phyloP scores from a whole-genome alignment of 2,888 invertebrate species.

The Spilarctia lutea region DNA sequence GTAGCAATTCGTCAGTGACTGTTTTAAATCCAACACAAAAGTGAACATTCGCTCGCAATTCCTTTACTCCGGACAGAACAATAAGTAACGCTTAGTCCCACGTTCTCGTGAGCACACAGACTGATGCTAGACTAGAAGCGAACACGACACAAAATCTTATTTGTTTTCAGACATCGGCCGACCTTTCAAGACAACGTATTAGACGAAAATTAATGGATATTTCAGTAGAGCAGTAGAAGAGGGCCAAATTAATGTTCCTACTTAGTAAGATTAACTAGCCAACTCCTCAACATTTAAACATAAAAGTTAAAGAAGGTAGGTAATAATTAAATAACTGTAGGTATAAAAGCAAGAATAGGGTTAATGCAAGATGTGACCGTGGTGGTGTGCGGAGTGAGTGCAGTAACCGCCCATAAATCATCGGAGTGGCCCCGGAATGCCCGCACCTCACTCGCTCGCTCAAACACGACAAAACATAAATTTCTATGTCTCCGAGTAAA shows the following conservation, averaged over 20 bases:
- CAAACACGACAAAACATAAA: slow-evolving; percentile 60
- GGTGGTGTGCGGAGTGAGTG: slow-evolving; percentile 35
- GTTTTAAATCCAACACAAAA: slow-evolving; percentile 74
- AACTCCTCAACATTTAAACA: slow-evolving; percentile 16
- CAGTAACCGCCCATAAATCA: slow-evolving; percentile 63
- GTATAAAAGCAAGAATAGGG: slow-evolving; percentile 36
- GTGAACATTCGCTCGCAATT: slow-evolving; percentile 72
- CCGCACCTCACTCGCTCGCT: slow-evolving; percentile 35
- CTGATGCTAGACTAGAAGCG: slow-evolving; percentile 39
- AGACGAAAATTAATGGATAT: slow-evolving; percentile 27
- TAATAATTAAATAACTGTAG: slow-evolving; percentile 37
- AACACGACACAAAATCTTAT: slow-evolving; percentile 37
- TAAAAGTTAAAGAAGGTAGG: slow-evolving; percentile 19
- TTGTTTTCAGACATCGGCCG: slow-evolving; percentile 24
- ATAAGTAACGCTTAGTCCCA: slow-evolving; percentile 76
- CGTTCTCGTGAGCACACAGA: slow-evolving; percentile 50
- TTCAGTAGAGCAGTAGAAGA: neutral
- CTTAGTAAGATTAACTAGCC: slow-evolving; percentile 17
- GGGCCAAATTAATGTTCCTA: slow-evolving; percentile 22
- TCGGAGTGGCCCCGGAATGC: slow-evolving; percentile 46
- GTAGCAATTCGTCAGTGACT: slow-evolving; percentile 79
- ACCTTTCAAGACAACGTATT: slow-evolving; percentile 29
- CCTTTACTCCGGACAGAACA: slow-evolving; percentile 68
- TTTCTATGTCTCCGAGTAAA: slow-evolving; percentile 60
- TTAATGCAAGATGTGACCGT: slow-evolving; percentile 44